Percentiles rank a stretch among this genome's conserved stretches.
Conservation (phyloP, 2,113 vertebrate genomes). For the Charina bottae region DNA sequence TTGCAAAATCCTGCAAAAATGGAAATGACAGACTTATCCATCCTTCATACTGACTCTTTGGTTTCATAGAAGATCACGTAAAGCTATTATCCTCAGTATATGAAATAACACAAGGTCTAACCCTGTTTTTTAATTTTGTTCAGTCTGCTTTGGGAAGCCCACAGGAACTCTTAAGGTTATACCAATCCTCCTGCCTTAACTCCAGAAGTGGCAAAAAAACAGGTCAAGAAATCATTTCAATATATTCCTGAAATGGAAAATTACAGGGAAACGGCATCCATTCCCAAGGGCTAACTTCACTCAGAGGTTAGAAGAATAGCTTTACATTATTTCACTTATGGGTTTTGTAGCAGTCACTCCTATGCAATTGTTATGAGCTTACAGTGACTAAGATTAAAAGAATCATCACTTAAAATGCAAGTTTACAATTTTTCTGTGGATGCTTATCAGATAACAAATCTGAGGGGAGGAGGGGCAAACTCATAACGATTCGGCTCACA, state of each 20-base stretch:
- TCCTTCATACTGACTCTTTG: background rate
- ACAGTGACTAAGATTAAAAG: conserved; percentile 46
- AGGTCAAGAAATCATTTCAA: conserved; percentile 65
- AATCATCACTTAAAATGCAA: conserved; percentile 28
- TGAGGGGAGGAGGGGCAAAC: background rate
- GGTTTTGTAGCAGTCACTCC: conserved; percentile 38
- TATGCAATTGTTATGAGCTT: conserved; percentile 18
- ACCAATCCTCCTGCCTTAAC: conserved; percentile 40
- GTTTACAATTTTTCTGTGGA: conserved; percentile 31
- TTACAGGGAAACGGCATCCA: conserved; percentile 60
- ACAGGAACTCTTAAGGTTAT: background rate
- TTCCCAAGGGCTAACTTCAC: conserved; percentile 62
- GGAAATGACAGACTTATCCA: background rate
- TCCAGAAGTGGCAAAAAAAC: conserved; percentile 49
- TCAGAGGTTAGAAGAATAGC: conserved; percentile 55
- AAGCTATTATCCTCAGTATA: background rate
- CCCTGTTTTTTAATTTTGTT: background rate
- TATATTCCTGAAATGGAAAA: conserved; percentile 63
- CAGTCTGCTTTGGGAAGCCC: background rate
- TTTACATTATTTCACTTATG: conserved; percentile 50
- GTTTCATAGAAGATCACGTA: background rate
- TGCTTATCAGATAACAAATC: background rate
- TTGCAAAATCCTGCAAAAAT: background rate
- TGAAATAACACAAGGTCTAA: background rate
- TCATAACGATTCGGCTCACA: background rate